Conservation (phyloP, 2,888 invertebrate genomes). For the Agriopis aurantiaria region DNA sequence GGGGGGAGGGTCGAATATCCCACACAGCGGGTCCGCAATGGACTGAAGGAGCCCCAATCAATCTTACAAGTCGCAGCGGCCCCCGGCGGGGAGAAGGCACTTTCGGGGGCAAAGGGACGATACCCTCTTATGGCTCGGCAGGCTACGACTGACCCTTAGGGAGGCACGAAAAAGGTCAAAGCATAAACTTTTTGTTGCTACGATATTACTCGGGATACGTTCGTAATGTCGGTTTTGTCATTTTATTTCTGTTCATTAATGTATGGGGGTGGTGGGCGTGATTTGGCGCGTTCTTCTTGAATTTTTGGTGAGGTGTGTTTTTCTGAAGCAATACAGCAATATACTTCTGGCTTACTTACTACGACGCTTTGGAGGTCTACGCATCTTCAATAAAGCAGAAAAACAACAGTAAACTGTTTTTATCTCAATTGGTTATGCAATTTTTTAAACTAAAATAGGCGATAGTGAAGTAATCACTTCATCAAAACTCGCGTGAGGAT, state of each 20-base stretch:
- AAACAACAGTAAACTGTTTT: too few species aligned
- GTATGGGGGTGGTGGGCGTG: conserved; percentile 36
- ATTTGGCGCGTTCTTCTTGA: conserved; percentile 25
- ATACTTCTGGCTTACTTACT: background rate
- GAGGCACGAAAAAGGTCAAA: conserved; percentile 74
- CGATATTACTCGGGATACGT: conserved; percentile 55
- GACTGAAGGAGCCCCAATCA: conserved; percentile 87
- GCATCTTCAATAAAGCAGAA: too few species aligned
- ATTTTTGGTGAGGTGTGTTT: conserved; percentile 11
- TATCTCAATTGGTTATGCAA: too few species aligned
- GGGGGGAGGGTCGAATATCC: conserved; percentile 82
- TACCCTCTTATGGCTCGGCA: conserved; percentile 80
- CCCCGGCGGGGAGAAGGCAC: conserved; percentile 62
- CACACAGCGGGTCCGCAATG: conserved; percentile 81
- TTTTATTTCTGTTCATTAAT: conserved; percentile 49
- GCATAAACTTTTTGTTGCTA: conserved; percentile 74
- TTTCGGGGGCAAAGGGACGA: conserved; percentile 74
- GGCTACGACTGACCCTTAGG: conserved; percentile 79
- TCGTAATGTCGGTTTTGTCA: conserved; percentile 42
- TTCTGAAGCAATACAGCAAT: background rate
- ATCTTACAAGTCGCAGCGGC: conserved; percentile 85
- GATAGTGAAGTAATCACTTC: too few species aligned
- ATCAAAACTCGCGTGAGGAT: too few species aligned
- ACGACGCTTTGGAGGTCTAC: too few species aligned
- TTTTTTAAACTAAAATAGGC: too few species aligned